These are phyloP conservation scores for Empidonax alnorum DNA, from an alignment of 2,113 vertebrate genomes.

Conservation along the genomic window DNA sequence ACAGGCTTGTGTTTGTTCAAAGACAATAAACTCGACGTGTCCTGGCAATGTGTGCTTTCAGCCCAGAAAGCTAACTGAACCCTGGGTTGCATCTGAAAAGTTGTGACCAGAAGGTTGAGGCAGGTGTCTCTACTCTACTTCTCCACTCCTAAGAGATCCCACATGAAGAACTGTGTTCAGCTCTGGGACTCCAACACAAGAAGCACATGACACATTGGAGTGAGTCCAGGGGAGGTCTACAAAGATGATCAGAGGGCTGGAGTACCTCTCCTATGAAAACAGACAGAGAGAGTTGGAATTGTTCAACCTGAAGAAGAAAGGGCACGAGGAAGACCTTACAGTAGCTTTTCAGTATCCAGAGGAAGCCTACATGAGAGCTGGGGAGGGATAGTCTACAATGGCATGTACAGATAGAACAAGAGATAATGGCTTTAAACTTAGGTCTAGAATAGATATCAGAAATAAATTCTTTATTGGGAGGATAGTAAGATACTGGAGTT, in stretches of 20 bases:
- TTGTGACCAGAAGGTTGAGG: neutral
- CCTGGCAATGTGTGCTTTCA: neutral
- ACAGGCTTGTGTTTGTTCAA: neutral
- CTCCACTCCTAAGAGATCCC: neutral
- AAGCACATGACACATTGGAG: neutral
- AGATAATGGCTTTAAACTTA: neutral
- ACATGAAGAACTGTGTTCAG: accelerated
- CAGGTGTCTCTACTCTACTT: neutral
- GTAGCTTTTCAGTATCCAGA: neutral
- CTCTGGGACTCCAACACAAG: neutral
- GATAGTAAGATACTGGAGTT: neutral
- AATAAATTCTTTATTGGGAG: neutral
- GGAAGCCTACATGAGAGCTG: neutral
- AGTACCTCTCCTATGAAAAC: neutral
- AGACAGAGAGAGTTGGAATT: neutral
- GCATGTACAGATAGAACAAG: neutral
- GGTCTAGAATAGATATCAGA: neutral
- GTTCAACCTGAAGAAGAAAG: neutral
- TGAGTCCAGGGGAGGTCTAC: accelerated
- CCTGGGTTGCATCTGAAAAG: neutral
- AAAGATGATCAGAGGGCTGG: neutral
- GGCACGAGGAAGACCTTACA: neutral
- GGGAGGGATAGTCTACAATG: neutral
- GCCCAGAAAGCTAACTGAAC: neutral
- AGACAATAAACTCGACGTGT: neutral